Conservation (phyloP, 2,113 vertebrate genomes). For the Thinocorus orbignyianus region DNA sequence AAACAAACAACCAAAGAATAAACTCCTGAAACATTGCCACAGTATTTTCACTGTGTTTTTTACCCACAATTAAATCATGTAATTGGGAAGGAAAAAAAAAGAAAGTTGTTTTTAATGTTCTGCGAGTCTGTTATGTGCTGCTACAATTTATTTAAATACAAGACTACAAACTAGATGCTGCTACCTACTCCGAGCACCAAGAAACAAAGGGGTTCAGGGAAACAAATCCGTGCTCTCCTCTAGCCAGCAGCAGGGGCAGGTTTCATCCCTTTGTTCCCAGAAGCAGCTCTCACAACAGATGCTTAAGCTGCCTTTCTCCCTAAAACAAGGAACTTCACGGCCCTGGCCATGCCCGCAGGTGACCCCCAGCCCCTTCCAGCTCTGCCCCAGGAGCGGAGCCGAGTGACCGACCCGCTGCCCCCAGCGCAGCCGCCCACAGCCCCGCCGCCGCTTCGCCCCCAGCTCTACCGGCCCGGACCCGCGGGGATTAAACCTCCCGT, state of each 20-base stretch:
- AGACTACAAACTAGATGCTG: neutral
- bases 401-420: accelerated
- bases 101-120: neutral
- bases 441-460: accelerated
- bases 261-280: accelerated
- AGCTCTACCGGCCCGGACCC: neutral
- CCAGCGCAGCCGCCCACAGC: neutral
- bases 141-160: accelerated
- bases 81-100: neutral
- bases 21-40: neutral
- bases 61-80: neutral
- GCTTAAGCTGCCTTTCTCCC: accelerated
- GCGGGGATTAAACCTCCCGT: accelerated
- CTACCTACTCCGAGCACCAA: neutral
- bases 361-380: accelerated
- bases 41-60: neutral
- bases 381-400: neutral
- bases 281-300: accelerated
- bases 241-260: neutral
- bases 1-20: neutral
- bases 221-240: accelerated
- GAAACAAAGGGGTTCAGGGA: accelerated
- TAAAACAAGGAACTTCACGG: accelerated
- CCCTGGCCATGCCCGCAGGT: neutral
- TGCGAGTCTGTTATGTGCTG: accelerated